These are phyloP conservation scores for Junonia oenone DNA, from an alignment of 2,888 invertebrate species.

Conservation along the genomic window DNA sequence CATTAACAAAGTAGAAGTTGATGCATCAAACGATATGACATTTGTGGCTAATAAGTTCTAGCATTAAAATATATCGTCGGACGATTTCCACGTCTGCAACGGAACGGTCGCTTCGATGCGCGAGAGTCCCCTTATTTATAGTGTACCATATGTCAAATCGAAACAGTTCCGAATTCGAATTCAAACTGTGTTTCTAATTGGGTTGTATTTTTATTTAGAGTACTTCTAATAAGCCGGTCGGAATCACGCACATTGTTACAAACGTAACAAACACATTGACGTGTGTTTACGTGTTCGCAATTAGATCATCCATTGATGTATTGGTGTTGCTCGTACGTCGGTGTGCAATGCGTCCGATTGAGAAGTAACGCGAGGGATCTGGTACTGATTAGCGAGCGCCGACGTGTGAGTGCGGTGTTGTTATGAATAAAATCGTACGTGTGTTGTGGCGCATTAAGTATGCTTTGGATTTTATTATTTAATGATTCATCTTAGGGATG, in stretches of 20 bases:
- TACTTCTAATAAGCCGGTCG: constrained; percentile 68
- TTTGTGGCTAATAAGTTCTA: constrained; percentile 62
- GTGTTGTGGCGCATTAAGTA: constrained; percentile 75
- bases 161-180: constrained; percentile 71
- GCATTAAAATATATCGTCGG: constrained; percentile 59
- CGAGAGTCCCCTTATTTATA: constrained; percentile 66
- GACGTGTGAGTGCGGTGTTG: constrained; percentile 61
- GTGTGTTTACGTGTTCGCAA: constrained; percentile 73
- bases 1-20: constrained; percentile 71
- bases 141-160: constrained; percentile 72
- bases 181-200: constrained; percentile 72
- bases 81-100: constrained; percentile 44
- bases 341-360: constrained; percentile 56
- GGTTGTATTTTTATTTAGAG: constrained; percentile 76
- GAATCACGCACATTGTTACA: constrained; percentile 70
- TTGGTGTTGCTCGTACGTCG: constrained; percentile 43
- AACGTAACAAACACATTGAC: constrained; percentile 61
- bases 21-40: constrained; percentile 71
- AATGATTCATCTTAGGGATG: constrained; percentile 79
- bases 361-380: constrained; percentile 65
- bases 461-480: constrained; percentile 79
- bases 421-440: constrained; percentile 64
- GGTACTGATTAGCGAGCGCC: constrained; percentile 69
- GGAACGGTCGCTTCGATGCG: constrained; percentile 52
- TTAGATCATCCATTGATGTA: constrained; percentile 73